These are phyloP conservation scores for Eublepharis macularius DNA, from an alignment of 2,113 vertebrate species.

Conservation along the genomic window DNA sequence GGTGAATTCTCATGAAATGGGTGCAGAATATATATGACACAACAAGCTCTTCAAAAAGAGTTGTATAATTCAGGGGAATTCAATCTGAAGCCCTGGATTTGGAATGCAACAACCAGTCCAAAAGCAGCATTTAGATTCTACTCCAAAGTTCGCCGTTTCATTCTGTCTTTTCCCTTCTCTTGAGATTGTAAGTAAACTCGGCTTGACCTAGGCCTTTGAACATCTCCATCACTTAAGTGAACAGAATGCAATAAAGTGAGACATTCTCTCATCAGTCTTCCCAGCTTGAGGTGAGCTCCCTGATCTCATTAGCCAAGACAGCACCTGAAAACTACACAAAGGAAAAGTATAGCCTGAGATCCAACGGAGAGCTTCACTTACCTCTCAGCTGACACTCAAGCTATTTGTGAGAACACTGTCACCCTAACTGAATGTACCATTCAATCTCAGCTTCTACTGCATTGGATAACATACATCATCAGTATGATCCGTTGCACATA, in stretches of 20 bases:
- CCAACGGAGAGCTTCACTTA: background rate
- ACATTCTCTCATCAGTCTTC: conserved; percentile 34
- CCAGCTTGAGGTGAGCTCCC: conserved; percentile 23
- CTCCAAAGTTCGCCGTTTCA: background rate
- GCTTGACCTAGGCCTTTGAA: conserved; percentile 43
- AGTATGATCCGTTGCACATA: background rate
- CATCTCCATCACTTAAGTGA: conserved; percentile 56
- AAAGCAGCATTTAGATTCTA: background rate
- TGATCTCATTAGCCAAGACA: conserved; percentile 10
- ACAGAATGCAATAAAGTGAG: conserved; percentile 38
- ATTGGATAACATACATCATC: background rate
- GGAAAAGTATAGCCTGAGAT: conserved; percentile 29
- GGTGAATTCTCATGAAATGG: background rate
- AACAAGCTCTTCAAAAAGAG: conserved; percentile 8
- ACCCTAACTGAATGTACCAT: background rate
- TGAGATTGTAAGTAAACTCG: conserved; percentile 27
- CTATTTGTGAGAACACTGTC: conserved; percentile 9
- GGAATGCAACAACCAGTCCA: background rate
- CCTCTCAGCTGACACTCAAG: background rate
- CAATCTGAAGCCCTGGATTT: background rate
- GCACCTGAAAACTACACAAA: conserved; percentile 25
- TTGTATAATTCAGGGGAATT: conserved; percentile 21
- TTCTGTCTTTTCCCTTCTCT: conserved; percentile 15
- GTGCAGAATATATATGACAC: conserved; percentile 10
- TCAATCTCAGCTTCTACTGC: background rate